phyloP scores from a whole-genome alignment of 2,888 invertebrate genomes.

The Cataglyphis rosenhaueri region DNA sequence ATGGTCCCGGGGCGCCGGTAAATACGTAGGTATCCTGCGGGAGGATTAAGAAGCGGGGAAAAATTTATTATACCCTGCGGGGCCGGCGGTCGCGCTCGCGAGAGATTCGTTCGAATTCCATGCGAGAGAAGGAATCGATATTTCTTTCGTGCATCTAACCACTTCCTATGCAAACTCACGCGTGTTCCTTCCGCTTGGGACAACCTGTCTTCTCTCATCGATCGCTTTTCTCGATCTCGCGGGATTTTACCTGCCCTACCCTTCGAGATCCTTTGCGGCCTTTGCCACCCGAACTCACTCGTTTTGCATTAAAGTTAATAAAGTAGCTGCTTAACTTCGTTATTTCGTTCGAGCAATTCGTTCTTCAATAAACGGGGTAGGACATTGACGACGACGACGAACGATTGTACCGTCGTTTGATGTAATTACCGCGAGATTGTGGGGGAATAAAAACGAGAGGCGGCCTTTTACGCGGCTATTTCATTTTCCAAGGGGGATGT shows the following conservation, averaged over 20 bases:
- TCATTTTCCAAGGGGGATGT: conserved; percentile 15
- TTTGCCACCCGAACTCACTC: conserved; percentile 34
- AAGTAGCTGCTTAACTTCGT: conserved; percentile 43
- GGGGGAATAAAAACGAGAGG: conserved; percentile 17
- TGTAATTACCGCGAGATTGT: conserved; percentile 43
- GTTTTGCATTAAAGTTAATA: conserved; percentile 52
- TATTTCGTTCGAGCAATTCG: conserved; percentile 31
- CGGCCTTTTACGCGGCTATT: conserved; percentile 23
- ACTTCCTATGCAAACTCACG: conserved; percentile 21
- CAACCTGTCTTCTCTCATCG: neutral
- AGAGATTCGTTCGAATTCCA: conserved; percentile 10
- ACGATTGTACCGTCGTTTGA: conserved; percentile 11
- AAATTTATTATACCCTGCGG: neutral
- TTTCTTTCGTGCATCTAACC: neutral
- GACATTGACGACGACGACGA: neutral
- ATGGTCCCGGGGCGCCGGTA: conserved; percentile 18
- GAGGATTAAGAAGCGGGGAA: conserved; percentile 36
- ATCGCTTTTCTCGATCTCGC: neutral
- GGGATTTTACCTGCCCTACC: neutral
- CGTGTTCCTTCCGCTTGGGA: neutral
- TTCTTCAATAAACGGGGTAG: neutral
- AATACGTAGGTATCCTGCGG: conserved; percentile 15
- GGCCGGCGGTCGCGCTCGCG: neutral
- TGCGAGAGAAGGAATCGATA: neutral
- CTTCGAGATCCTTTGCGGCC: neutral